phyloP scores from a whole-genome alignment of 2,113 vertebrate genomes.

The Psettodes erumei region DNA sequence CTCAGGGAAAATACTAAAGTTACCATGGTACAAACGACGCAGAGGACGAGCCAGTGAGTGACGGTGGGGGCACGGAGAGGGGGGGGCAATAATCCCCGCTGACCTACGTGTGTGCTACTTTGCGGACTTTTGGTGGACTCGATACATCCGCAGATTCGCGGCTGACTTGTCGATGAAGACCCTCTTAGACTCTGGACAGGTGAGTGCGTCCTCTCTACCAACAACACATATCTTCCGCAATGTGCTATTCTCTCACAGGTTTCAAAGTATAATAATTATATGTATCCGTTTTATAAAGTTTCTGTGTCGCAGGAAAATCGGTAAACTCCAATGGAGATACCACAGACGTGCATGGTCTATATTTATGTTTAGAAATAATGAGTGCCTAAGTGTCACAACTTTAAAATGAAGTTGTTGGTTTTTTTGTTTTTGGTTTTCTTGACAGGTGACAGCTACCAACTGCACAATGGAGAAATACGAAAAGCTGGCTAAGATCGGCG shows the following conservation, averaged over 20 bases:
- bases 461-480: conserved; percentile 89
- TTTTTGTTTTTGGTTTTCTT: no score
- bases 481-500: conserved; percentile 90
- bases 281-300: no score
- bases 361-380: neutral
- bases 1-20: neutral
- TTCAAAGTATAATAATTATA: no score
- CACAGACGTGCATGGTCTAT: neutral
- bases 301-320: no score
- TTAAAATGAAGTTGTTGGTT: neutral
- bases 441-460: conserved; percentile 32
- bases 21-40: conserved; percentile 51
- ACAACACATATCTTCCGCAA: neutral
- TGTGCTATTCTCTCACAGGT: neutral
- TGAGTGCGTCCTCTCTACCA: conserved; percentile 11
- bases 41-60: conserved; percentile 1
- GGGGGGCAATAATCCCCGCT: neutral
- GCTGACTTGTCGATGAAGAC: conserved; percentile 29
- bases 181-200: conserved; percentile 18
- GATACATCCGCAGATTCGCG: neutral
- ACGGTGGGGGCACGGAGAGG: neutral
- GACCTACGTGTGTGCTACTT: neutral
- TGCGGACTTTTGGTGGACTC: conserved; percentile 14
- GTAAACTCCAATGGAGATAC: no score
- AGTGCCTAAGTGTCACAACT: neutral